Percentiles rank a stretch among this genome's conserved stretches.
Evolutionary conservation across 2,797 vertebrate genomes (phyloP).

Genomic region (Alosa sapidissima): DNA sequence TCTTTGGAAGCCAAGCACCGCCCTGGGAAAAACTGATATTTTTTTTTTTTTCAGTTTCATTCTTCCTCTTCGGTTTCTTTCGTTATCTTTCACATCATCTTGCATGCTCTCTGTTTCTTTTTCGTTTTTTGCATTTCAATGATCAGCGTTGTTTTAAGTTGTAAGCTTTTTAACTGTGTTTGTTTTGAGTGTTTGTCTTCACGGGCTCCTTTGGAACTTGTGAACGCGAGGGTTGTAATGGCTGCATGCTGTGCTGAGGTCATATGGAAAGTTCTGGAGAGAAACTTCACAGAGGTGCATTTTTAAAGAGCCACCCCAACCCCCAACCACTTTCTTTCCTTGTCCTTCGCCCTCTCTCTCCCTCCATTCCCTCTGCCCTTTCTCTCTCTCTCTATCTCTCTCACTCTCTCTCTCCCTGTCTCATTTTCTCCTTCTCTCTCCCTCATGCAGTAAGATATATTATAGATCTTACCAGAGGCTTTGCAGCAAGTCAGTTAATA

Average conservation of each 20-base stretch:
- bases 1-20: slow-evolving; percentile 28
- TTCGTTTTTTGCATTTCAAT: not conserved
- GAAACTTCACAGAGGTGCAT: slow-evolving; percentile 16
- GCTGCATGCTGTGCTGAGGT: not conserved
- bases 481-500: not conserved
- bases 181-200: not conserved
- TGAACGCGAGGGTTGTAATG: not conserved
- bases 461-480: not conserved
- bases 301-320: slow-evolving; percentile 6
- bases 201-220: not conserved
- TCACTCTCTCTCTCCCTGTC: not conserved
- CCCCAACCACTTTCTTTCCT: not conserved
- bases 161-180: not conserved
- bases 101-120: not conserved
- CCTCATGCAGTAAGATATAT: not conserved
- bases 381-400: not conserved
- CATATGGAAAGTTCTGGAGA: slow-evolving; percentile 14
- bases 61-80: not conserved
- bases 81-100: not conserved
- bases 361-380: not conserved
- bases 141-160: not conserved
- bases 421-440: not conserved
- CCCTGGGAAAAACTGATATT: slow-evolving; percentile 21
- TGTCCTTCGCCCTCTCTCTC: not conserved
- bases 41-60: not conserved